Base-by-base conservation (phyloP, 1,140 invertebrate species). In the Diabrotica virgifera region DNA sequence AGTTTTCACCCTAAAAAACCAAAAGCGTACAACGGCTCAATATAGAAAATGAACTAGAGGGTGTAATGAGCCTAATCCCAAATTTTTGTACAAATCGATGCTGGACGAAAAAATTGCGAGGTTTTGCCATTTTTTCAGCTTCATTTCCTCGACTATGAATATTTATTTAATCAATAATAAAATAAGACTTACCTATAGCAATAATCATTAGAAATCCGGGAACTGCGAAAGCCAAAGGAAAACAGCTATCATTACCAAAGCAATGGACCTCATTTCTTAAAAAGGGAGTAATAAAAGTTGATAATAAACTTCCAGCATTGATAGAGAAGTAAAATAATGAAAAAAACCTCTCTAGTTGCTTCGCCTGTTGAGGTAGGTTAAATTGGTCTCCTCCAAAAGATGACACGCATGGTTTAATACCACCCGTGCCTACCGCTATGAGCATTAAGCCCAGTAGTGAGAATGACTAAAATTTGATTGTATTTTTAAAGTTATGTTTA, bases 371-470 rank as follows among this genome's bases (percentile, higher is more conserved):
- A 0, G 93, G 93, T 51, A 93, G 69, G 65, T 85, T 81, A 77
- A 96, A 97, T 81, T 99, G 97, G 80, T 99, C 97, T 0, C 95
- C 97, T 14, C 97, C 97, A 79, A 99, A 99, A 0, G 97, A 92
- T 0, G 94, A 88, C 0, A 99, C 96, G 77, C 96, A 98, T 0
- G 97, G 96, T 77, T 99, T 99, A 73, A 99, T 99, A 4, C 97
- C 95, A 7, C 96, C 97, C 0, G 94, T 95, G 0, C 95, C 24
- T 24, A 24, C 4, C 1, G 1, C 24, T 24, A 24, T 24, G 24
- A 24, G 1, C 24, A 24, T 24, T 24, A 24, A 4, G 24, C 24
- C 24, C 24, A 24, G 1, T 24, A 24, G 24, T 2, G 24, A 24
- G 24, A 24, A 24, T 1, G 1, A 1, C 24, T 24, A 24, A 24